Conservation (phyloP, 2,888 invertebrate genomes). For the Caenorhabditis doughertyi region DNA sequence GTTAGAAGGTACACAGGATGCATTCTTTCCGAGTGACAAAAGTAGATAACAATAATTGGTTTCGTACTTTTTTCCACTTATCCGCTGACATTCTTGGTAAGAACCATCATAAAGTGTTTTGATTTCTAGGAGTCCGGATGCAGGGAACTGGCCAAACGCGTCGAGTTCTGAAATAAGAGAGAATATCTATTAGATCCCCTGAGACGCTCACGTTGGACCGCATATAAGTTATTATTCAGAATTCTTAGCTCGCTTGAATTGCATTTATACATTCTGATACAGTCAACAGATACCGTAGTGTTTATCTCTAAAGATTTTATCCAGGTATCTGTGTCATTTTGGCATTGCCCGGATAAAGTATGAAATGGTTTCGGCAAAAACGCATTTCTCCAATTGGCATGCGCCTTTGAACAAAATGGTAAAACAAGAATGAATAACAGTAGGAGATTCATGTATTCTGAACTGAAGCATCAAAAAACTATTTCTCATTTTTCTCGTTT, state of each 20-base stretch:
- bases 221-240: conserved; percentile 19
- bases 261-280: conserved; percentile 8
- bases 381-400: neutral
- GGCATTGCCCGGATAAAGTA: neutral
- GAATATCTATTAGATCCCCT: too few species aligned
- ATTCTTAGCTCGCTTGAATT: neutral
- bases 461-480: too few species aligned
- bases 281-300: neutral
- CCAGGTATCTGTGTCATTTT: conserved; percentile 28
- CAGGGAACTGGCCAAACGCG: conserved; percentile 55
- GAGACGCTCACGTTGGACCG: conserved; percentile 39
- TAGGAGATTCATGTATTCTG: too few species aligned
- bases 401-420: neutral
- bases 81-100: conserved; percentile 48
- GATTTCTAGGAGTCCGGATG: conserved; percentile 55
- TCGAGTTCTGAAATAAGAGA: conserved; percentile 67
- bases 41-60: conserved; percentile 63
- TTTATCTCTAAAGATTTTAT: neutral
- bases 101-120: conserved; percentile 52
- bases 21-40: conserved; percentile 34
- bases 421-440: neutral
- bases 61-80: conserved; percentile 47
- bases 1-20: conserved; percentile 12
- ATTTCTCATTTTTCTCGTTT: too few species aligned
- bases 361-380: neutral